Percentiles rank a stretch among this genome's conserved stretches.
Conservation (phyloP, 1,140 invertebrate species). For the Anthonomus grandis region DNA sequence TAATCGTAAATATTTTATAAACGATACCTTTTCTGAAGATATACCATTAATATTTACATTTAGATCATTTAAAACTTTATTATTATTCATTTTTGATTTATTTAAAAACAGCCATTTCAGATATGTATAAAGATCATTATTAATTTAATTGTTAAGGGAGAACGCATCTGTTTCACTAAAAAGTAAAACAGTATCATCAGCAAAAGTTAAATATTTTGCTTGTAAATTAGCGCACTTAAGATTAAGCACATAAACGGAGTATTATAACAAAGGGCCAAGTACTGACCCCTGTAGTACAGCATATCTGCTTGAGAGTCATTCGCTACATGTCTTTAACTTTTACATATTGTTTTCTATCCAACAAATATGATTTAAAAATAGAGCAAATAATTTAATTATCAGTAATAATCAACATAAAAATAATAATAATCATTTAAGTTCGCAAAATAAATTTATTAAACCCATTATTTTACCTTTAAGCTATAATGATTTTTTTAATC, state of each 20-base stretch:
- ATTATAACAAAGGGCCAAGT: too few relatives aligned
- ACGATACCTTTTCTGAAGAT: too few relatives aligned
- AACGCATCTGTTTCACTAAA: background rate
- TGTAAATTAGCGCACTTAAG: background rate
- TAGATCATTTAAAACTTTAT: too few relatives aligned
- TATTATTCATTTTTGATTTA: background rate
- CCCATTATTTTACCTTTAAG: too few relatives aligned
- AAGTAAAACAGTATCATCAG: background rate
- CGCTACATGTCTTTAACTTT: constrained; percentile 19
- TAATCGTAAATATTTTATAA: background rate
- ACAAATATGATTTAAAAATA: background rate
- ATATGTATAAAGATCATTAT: background rate
- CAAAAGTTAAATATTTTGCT: background rate
- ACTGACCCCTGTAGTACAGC: too few relatives aligned
- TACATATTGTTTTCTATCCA: background rate
- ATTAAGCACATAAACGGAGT: background rate
- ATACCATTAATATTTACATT: too few relatives aligned
- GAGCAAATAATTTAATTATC: too few relatives aligned
- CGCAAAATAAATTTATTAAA: too few relatives aligned
- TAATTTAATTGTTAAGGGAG: background rate
- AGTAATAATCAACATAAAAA: too few relatives aligned
- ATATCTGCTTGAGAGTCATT: too few relatives aligned
- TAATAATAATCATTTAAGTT: too few relatives aligned
- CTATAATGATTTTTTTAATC: too few relatives aligned
- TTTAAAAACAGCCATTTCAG: background rate